phyloP scores from a whole-genome alignment of 2,113 vertebrate species.

The Hemicordylus capensis region DNA sequence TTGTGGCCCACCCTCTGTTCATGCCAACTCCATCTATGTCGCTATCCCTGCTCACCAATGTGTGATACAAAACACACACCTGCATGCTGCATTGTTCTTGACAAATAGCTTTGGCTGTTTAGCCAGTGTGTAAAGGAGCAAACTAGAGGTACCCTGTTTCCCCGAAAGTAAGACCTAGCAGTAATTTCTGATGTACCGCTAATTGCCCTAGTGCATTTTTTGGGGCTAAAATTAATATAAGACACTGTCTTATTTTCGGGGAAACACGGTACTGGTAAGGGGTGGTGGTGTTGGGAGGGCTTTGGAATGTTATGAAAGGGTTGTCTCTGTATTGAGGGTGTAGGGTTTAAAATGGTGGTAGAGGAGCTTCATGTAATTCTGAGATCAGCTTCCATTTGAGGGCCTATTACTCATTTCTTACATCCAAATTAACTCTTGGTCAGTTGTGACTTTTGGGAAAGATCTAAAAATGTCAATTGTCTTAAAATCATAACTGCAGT shows the following conservation, averaged over 20 bases:
- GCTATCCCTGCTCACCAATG: background rate
- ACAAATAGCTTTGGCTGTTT: background rate
- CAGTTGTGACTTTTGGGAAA: background rate
- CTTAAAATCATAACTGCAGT: background rate
- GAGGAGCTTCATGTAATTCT: background rate
- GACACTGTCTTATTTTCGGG: too few species aligned
- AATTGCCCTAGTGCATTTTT: too few species aligned
- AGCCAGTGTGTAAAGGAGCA: background rate
- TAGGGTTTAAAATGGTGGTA: background rate
- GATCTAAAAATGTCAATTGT: background rate
- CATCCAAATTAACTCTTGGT: background rate
- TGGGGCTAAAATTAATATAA: too few species aligned
- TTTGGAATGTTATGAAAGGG: too few species aligned
- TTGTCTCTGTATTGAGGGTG: background rate
- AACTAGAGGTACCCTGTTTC: too few species aligned
- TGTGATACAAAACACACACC: background rate
- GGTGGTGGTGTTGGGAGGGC: background rate
- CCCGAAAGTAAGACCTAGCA: too few species aligned
- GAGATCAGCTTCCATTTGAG: background rate
- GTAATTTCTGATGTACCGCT: too few species aligned
- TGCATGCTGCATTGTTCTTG: background rate
- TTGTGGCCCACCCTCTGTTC: background rate
- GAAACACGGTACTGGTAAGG: too few species aligned
- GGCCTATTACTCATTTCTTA: background rate
- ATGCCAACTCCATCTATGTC: background rate